Conservation (phyloP, 2,113 vertebrate species). For the Rhea americana region DNA sequence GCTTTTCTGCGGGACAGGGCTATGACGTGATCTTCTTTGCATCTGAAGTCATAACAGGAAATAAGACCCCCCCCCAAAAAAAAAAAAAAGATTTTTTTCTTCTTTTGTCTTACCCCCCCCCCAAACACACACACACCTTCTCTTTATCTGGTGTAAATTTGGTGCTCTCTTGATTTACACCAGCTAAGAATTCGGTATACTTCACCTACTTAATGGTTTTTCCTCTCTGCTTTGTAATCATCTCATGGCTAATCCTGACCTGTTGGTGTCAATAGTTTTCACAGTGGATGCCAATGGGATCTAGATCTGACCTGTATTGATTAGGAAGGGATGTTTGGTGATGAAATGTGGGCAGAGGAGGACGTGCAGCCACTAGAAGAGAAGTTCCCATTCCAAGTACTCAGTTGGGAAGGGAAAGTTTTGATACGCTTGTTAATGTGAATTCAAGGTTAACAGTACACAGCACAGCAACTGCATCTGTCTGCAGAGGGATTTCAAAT, state of each 20-base stretch:
- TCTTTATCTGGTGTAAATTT: not conserved
- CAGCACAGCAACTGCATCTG: constrained; percentile 32
- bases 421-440: constrained; percentile 30
- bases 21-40: not conserved
- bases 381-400: not conserved
- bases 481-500: constrained; percentile 42
- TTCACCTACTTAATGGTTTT: not conserved
- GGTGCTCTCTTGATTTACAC: not conserved
- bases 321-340: not conserved
- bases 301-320: constrained; percentile 7
- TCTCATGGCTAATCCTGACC: constrained; percentile 14
- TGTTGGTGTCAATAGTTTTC: constrained; percentile 44
- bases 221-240: not conserved
- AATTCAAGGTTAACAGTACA: constrained; percentile 59
- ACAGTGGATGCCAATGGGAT: not conserved
- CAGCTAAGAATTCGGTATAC: not conserved
- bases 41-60: not conserved
- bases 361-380: not conserved
- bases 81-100: not conserved
- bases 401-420: constrained; percentile 5
- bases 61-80: not conserved
- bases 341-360: not conserved
- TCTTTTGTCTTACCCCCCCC: not conserved
- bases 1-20: not conserved
- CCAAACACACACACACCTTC: not conserved